phyloP scores from a whole-genome alignment of 2,113 vertebrate species.

The Thomomys bottae region DNA sequence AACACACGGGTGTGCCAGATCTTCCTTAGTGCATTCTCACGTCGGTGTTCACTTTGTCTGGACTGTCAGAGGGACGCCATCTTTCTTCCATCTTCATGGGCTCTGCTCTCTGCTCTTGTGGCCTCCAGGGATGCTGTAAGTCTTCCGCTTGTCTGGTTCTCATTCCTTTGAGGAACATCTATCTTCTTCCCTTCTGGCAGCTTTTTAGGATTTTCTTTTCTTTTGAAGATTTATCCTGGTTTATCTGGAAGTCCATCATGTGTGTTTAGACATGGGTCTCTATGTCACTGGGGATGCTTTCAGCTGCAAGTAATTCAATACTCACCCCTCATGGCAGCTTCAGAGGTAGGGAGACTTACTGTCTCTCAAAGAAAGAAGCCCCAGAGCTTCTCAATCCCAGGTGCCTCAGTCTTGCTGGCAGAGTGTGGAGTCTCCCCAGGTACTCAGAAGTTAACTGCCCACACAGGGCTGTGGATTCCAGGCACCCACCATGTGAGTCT shows the following conservation, averaged over 20 bases:
- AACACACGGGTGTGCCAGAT: not conserved
- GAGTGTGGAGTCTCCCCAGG: not conserved
- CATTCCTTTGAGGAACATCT: constrained; percentile 9
- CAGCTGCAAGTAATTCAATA: constrained; percentile 13
- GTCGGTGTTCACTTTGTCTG: not conserved
- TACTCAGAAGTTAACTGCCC: not conserved
- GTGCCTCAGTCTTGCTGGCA: not conserved
- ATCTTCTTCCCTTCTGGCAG: not conserved
- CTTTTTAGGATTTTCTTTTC: constrained; percentile 23
- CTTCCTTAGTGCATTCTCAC: not conserved
- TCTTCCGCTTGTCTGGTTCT: not conserved
- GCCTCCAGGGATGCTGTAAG: not conserved
- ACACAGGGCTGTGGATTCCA: not conserved
- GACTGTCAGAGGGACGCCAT: not conserved
- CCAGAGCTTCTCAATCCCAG: not conserved
- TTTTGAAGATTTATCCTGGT: constrained; percentile 33
- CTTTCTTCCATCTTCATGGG: not conserved
- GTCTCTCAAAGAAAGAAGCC: not conserved
- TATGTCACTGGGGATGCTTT: not conserved
- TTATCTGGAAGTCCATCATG: constrained; percentile 1
- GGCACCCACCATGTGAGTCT: not conserved
- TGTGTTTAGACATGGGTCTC: constrained; percentile 1
- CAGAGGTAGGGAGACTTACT: not conserved
- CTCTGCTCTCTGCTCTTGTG: not conserved
- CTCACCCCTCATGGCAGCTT: not conserved